A percentile compares a stretch with the other conserved stretches of the same genome.
Evolutionary conservation across 2,113 vertebrate genomes (phyloP).

Genomic region (Spilogale gracilis): DNA sequence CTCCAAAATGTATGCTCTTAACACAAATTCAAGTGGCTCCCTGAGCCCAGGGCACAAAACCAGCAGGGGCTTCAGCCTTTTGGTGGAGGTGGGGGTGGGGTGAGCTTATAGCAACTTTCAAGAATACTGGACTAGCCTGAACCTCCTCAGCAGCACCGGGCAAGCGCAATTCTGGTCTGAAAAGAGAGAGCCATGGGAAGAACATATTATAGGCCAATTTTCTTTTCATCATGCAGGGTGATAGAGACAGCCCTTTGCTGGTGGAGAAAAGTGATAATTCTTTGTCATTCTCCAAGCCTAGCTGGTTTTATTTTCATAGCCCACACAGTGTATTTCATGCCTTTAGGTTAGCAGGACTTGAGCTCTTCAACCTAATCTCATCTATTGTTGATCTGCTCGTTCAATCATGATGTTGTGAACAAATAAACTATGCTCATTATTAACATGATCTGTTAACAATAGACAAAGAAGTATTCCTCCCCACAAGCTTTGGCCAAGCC

Average conservation of each 20-base stretch:
- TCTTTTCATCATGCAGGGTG: neutral
- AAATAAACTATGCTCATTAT: neutral
- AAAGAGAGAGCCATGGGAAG: neutral
- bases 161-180: neutral
- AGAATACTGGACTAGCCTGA: neutral
- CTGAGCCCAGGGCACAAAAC: neutral
- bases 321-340: neutral
- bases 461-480: neutral
- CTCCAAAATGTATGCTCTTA: neutral
- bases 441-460: neutral
- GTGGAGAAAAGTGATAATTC: neutral
- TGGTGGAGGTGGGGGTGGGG: accelerated
- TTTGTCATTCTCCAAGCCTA: neutral
- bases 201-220: neutral
- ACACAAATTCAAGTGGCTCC: neutral
- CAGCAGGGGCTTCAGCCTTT: neutral
- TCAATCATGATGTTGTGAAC: neutral
- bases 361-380: neutral
- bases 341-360: neutral
- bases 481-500: neutral
- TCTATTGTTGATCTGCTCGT: neutral
- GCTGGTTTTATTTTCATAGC: neutral
- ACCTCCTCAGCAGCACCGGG: neutral
- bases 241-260: neutral
- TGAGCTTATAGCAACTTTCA: neutral